Conservation (phyloP, 1,140 invertebrate species). For the Pogonognathellus flavescens region DNA sequence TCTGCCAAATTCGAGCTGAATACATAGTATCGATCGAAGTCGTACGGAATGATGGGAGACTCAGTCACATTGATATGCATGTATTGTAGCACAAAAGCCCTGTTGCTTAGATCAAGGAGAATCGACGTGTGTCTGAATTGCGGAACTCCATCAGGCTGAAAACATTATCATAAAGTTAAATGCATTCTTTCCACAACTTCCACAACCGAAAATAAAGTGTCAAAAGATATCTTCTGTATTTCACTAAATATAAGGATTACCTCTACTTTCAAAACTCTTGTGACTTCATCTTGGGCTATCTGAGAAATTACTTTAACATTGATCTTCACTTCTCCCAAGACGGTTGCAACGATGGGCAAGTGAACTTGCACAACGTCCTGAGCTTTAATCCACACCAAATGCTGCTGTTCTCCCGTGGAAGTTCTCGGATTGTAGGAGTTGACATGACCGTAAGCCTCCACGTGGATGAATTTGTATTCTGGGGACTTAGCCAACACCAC, state of each 20-base stretch:
- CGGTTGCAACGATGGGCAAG: conserved; percentile 88
- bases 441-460: conserved; percentile 87
- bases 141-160: conserved; percentile 88
- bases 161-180: conserved; percentile 57
- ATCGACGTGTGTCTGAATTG: conserved; percentile 93
- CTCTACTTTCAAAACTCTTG: conserved; percentile 82
- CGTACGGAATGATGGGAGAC: conserved; percentile 89
- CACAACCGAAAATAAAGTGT: conserved; percentile 10
- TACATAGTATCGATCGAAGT: conserved; percentile 91
- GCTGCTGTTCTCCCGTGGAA: conserved; percentile 92
- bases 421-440: conserved; percentile 87
- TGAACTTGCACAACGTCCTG: conserved; percentile 87
- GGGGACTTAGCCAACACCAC: conserved; percentile 87
- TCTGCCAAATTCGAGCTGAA: conserved; percentile 90
- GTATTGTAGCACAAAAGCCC: conserved; percentile 92
- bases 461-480: conserved; percentile 94
- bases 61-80: conserved; percentile 95
- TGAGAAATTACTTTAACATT: conserved; percentile 87
- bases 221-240: conserved; percentile 15
- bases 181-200: neutral
- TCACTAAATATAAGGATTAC: conserved; percentile 70
- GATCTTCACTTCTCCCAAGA: conserved; percentile 84
- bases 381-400: conserved; percentile 88
- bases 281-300: conserved; percentile 84
- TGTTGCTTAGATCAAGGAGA: conserved; percentile 90